Conservation (phyloP, 2,888 invertebrate species). For the Germaria angustata region DNA sequence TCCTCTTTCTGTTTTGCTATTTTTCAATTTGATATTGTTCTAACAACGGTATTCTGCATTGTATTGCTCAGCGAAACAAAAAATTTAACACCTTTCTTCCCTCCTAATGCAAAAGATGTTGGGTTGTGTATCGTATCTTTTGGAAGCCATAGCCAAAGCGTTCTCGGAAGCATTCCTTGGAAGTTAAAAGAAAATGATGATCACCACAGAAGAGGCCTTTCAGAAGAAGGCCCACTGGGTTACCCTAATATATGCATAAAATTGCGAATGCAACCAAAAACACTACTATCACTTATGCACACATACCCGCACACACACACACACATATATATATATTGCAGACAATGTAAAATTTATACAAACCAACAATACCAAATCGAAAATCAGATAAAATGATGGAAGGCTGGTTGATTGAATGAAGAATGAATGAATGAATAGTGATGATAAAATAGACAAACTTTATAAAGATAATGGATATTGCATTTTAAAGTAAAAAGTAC, state of each 20-base stretch:
- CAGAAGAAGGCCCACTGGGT: too few relatives aligned
- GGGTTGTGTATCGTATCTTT: too few relatives aligned
- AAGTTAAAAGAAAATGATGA: too few relatives aligned
- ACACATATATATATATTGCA: not conserved
- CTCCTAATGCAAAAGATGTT: too few relatives aligned
- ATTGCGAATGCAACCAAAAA: not conserved
- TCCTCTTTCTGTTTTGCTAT: too few relatives aligned
- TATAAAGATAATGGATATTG: constrained; percentile 46
- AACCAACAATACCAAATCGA: constrained; percentile 41
- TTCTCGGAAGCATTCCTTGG: too few relatives aligned
- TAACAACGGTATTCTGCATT: too few relatives aligned
- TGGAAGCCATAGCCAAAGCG: too few relatives aligned
- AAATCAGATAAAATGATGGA: constrained; percentile 43
- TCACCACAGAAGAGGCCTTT: too few relatives aligned
- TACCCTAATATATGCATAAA: not conserved
- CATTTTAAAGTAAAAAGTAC: constrained; percentile 35
- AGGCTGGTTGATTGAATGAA: constrained; percentile 20
- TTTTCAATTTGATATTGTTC: too few relatives aligned
- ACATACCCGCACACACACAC: not conserved
- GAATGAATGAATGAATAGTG: constrained; percentile 26
- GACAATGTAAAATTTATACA: constrained; percentile 29
- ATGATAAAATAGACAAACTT: constrained; percentile 45
- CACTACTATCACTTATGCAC: not conserved
- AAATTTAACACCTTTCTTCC: too few relatives aligned
- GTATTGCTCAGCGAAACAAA: too few relatives aligned